These are phyloP conservation scores for Volucella inanis DNA, from an alignment of 2,888 invertebrate species.

Conservation along the genomic window DNA sequence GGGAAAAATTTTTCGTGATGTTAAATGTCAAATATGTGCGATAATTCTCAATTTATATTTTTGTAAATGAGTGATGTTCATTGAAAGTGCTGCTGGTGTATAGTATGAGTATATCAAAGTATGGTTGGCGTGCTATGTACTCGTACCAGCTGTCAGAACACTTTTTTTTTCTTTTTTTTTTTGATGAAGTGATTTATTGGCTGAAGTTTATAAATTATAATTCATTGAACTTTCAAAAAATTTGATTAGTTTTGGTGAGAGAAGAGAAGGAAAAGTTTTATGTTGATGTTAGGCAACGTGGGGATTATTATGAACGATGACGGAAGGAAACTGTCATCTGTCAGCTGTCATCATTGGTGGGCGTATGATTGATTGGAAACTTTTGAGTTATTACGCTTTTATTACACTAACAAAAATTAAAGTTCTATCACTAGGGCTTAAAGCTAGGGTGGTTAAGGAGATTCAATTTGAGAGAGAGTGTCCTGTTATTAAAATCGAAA, in stretches of 20 bases:
- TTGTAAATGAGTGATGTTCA: conserved; percentile 35
- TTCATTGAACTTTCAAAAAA: conserved; percentile 68
- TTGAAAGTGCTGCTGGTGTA: conserved; percentile 11
- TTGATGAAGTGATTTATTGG: conserved; percentile 63
- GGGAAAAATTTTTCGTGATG: conserved; percentile 11
- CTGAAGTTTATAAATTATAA: conserved; percentile 56
- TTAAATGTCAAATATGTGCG: conserved; percentile 53
- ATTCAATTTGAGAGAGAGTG: too few species aligned
- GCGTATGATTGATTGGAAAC: conserved; percentile 53
- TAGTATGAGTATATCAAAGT: not conserved
- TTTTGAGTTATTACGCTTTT: conserved; percentile 45
- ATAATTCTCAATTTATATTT: conserved; percentile 56
- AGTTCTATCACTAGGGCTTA: too few species aligned
- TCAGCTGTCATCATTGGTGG: conserved; percentile 42
- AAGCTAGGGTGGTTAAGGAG: too few species aligned
- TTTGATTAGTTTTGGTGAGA: conserved; percentile 33
- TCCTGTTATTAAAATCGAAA: too few species aligned
- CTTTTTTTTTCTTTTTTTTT: too few species aligned
- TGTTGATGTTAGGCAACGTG: conserved; percentile 18
- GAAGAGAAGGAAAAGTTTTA: conserved; percentile 7
- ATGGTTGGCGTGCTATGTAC: not conserved
- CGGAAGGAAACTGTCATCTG: conserved; percentile 56
- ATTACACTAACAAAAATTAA: too few species aligned
- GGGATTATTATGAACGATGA: conserved; percentile 15
- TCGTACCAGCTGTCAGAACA: conserved; percentile 51